phyloP scores from a whole-genome alignment of 2,797 vertebrate genomes.

The Psittacula echo region DNA sequence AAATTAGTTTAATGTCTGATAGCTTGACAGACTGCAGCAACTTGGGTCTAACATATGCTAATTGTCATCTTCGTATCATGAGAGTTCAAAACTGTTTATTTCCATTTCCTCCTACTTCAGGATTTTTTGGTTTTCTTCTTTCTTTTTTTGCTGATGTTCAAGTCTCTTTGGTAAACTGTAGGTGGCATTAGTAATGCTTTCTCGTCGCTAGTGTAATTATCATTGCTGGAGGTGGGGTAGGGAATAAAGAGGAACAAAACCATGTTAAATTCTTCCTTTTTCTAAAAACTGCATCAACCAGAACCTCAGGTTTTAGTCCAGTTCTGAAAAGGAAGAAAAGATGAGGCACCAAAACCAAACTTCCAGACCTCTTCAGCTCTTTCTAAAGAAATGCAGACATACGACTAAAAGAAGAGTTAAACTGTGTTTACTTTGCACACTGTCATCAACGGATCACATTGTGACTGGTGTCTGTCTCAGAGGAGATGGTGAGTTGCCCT shows the following conservation, averaged over 20 bases:
- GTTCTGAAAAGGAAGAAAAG: background rate
- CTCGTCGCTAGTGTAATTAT: background rate
- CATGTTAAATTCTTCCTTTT: background rate
- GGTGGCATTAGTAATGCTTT: conserved; percentile 38
- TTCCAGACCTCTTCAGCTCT: background rate
- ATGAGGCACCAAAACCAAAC: background rate
- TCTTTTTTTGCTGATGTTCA: background rate
- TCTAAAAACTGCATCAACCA: background rate
- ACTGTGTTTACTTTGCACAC: background rate
- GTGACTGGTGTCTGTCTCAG: background rate
- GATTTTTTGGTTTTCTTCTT: background rate
- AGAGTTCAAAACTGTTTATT: conserved; percentile 11
- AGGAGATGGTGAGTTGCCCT: background rate
- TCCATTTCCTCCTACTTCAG: conserved; percentile 32
- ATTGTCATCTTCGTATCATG: background rate
- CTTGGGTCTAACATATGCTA: background rate
- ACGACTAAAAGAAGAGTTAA: background rate
- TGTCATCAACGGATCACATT: background rate
- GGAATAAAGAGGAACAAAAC: background rate
- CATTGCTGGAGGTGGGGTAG: background rate
- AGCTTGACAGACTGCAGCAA: background rate
- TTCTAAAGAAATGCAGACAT: background rate
- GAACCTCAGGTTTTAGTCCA: background rate
- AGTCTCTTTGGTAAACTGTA: conserved; percentile 53
- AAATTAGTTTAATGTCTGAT: conserved; percentile 21